Evolutionary conservation across 2,888 invertebrate species (phyloP).

Genomic region (Listrodromus nycthemerus): DNA sequence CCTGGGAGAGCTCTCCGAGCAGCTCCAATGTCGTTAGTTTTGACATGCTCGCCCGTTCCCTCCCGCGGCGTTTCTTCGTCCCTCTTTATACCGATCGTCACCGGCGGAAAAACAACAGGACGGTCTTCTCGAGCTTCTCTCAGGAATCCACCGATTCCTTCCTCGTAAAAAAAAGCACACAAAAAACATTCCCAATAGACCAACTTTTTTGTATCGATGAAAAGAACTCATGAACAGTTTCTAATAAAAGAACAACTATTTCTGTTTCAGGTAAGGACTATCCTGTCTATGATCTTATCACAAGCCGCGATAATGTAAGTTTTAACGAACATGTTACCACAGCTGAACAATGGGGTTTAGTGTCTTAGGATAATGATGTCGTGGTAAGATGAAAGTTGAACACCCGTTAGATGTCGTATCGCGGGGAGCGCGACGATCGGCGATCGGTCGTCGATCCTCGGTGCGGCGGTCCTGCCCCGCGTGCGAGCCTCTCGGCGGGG

Average conservation of each 20-base stretch:
- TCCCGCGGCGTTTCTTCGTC: slow-evolving; percentile 70
- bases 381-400: slow-evolving; percentile 55
- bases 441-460: slow-evolving; percentile 77
- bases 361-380: not conserved
- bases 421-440: slow-evolving; percentile 64
- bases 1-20: slow-evolving; percentile 73
- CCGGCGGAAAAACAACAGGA: slow-evolving; percentile 44
- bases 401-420: slow-evolving; percentile 76
- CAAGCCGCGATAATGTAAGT: not conserved
- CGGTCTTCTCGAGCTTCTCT: slow-evolving; percentile 23
- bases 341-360: not conserved
- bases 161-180: not conserved
- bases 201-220: slow-evolving; percentile 36
- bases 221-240: slow-evolving; percentile 6
- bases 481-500: slow-evolving; percentile 61
- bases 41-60: slow-evolving; percentile 70
- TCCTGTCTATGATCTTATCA: not conserved
- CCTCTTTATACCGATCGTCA: slow-evolving; percentile 42
- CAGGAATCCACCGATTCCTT: slow-evolving; percentile 44
- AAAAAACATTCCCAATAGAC: slow-evolving; percentile 40
- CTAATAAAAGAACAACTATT: slow-evolving; percentile 28
- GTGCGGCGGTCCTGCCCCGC: slow-evolving; percentile 60
- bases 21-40: slow-evolving; percentile 78
- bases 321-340: not conserved
- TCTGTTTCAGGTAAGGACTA: slow-evolving; percentile 64